Base-by-base conservation (phyloP, 2,888 invertebrate species). In the Horisme vitalbata region DNA sequence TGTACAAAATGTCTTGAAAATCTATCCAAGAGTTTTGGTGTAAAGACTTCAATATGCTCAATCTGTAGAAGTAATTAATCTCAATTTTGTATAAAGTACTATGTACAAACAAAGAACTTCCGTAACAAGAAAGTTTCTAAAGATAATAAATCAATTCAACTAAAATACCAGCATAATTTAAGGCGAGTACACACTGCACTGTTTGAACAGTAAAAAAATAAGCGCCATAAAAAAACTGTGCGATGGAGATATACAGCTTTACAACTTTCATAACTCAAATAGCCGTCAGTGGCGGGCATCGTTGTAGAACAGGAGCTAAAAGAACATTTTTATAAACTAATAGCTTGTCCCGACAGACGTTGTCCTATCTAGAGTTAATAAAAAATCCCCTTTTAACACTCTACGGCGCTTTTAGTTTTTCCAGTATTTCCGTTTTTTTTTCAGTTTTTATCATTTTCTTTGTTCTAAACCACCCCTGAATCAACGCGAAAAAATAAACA, bases 241-340 rank as follows among this genome's bases (percentile, higher is more conserved):
- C 69, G 71, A 75, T 78, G 67, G 77, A 82, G 79, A 86, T 86
- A 85, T 84, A 87, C 70, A 72, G 73, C 76, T 78, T 79, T 79
- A 80, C 75, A 79, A 78, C 79, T 80, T 82, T 82, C 83, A 85
- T 88, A 85, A 79, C 78, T 87, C 87, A 87, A 82, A 82, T 68
- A 73, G 76, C 72, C 73, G 81, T 78, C 79, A 78, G 79, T 72
- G 66, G 63, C 66, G 65, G 63, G 68, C 68, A 68, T 67, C 59
- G 71, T 10, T 31, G 1, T 35, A 21, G 18, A 21, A 7, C 21
- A 53, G 57, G 59, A 44, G 48, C 38, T 49, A 12, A 26, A 18
- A 18, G 4, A 18, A 5, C 4, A 18, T 18, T 18, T 2, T n/a
- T n/a, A n/a, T n/a, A n/a, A n/a, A n/a, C n/a, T n/a, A n/a, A n/a